Base-by-base conservation (phyloP, 2,888 invertebrate genomes). In the Melanostoma scalare region DNA sequence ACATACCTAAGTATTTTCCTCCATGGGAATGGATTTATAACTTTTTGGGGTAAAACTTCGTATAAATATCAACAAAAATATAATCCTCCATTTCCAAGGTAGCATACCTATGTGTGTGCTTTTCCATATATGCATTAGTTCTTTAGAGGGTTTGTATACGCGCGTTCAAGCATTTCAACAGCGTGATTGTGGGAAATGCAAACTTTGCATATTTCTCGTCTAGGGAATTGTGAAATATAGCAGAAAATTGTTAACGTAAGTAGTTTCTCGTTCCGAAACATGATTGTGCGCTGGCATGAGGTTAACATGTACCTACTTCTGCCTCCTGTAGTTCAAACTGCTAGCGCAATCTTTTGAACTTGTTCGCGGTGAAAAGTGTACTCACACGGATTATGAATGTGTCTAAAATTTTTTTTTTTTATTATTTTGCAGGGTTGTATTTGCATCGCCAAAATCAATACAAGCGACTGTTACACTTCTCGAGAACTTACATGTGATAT, bases 401-500 rank as follows among this genome's bases (percentile, higher is more conserved):
- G 35, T 48, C 9, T 9, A n/a, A 6, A 30, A 1, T 63, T 6
- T 48, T 35, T 33, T 52, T 8, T 30, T 31, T 35, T 3, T 38
- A 78, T 52, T 42, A 81, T 86, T 58, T 92, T 91, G 44, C 89
- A 96, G 96, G 89, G 92, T 92, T 86, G 93, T 97, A 74, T 95
- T 96, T 92, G 93, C 94, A 85, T 93, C 94, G 61, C 96, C 96
- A 33, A 96, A 95, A 92, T 95, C 95, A 76, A 94, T 96, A 80
- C 95, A 96, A 91, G 97, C 97, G 8, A 95, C 96, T 0, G 97
- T 97, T 4, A 96, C 96, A 60, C 93, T 98, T 76, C 92, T 98
- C 88, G 98, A 98, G 92, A 97, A 97, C 90, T 92, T 98, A 87
- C 97, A 98, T 91, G 92, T 96, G 85, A 95, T 98, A 85, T 93